Evolutionary conservation across 2,888 invertebrate species (phyloP), one percentile per base, ranked within the genome.

Genomic region (Drosophila kambysellisi): DNA sequence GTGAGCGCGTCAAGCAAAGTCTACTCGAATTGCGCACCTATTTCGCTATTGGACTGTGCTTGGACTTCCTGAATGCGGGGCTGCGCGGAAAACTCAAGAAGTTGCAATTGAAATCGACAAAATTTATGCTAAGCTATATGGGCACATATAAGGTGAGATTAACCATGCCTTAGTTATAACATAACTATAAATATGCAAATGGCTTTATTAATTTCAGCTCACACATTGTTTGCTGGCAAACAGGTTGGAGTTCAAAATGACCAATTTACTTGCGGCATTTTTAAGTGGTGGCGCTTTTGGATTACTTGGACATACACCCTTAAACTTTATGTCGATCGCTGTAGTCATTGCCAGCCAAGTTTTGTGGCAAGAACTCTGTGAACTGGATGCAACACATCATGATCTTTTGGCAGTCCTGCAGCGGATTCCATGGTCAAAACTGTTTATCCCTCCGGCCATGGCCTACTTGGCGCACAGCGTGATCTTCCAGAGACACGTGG

Each of bases 341-440:
- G 33, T 76, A 7, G 67, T 87, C n/a, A 78, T 80, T 29, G 80
- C 89, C 17, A 58, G 8, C 1, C 88, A 84, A 41, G 83, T 78
- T 0, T 32, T 85, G 54, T 84, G 88, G 88, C 54, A 66, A 51
- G 48, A 78, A 30, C 41, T 85, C 5, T 76, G 83, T 9, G 3
- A 25, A 2, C n/a, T 39, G 11, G 48, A 70, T n/a, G 25, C 48
- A 0, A n/a, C 30, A 0, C 51, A 50, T 7, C 56, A 56, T 30
- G 17, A 29, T 5, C 3, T 25, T 9, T 6, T 79, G 0, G n/a
- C 66, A 7, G n/a, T 29, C 0, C 6, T 91, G 8, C 74, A 82
- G 33, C 41, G 54, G 2, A 58, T 88, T n/a, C 82, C 87, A 11
- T 88, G 71, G 68, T 64, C 76, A 0, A 68, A 62, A 35, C 60